phyloP scores from a whole-genome alignment of 2,888 invertebrate genomes.

The Spialia ferax region DNA sequence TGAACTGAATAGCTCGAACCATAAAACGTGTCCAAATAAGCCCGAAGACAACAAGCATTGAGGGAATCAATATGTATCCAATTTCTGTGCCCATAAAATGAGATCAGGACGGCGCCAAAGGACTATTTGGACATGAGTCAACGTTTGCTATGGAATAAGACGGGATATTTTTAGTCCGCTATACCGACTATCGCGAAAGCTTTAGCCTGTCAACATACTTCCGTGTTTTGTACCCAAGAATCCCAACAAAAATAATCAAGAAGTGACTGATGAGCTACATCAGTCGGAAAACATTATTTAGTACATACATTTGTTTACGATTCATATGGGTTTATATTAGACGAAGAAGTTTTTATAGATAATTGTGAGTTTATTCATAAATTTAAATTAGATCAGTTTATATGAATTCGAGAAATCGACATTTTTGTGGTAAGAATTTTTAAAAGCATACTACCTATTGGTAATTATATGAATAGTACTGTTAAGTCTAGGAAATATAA shows the following conservation, averaged over 20 bases:
- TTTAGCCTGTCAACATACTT: background rate
- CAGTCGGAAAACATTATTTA: slow-evolving; percentile 13
- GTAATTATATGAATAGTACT: too few relatives aligned
- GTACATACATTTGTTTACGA: slow-evolving; percentile 14
- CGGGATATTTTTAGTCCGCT: slow-evolving; percentile 21
- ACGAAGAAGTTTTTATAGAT: background rate
- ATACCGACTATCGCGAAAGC: slow-evolving; percentile 8
- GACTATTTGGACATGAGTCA: slow-evolving; percentile 30
- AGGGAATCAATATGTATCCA: slow-evolving; percentile 25
- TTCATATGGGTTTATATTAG: background rate
- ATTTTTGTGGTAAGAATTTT: too few relatives aligned
- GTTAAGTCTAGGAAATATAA: too few relatives aligned
- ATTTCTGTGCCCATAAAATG: slow-evolving; percentile 14
- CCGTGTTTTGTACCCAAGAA: slow-evolving; percentile 2
- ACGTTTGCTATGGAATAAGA: slow-evolving; percentile 17
- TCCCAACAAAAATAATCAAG: background rate
- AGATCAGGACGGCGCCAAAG: slow-evolving; percentile 22
- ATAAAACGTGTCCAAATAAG: background rate
- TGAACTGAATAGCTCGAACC: background rate
- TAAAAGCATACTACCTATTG: too few relatives aligned
- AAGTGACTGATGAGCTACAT: slow-evolving; percentile 1
- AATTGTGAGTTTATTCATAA: too few relatives aligned
- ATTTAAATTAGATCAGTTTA: too few relatives aligned
- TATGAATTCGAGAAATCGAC: too few relatives aligned
- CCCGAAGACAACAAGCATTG: slow-evolving; percentile 9